Evolutionary conservation across 2,797 vertebrate species (phyloP).

Genomic region (Liparis tanakae): DNA sequence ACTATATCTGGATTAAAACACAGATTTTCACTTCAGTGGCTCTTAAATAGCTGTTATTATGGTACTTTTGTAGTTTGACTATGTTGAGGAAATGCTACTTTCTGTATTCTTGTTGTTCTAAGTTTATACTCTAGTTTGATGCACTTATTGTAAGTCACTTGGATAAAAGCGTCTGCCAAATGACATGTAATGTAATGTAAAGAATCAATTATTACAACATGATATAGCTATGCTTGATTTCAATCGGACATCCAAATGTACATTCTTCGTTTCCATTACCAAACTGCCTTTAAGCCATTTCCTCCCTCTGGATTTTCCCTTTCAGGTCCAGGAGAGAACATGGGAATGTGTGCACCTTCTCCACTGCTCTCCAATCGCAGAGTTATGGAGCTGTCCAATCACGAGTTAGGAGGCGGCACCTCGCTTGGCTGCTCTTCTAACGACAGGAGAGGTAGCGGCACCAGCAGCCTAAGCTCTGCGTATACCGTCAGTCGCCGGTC

Average conservation of each 20-base stretch:
- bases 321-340: slow-evolving; percentile 80
- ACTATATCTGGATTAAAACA: too few species aligned
- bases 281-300: slow-evolving; percentile 6
- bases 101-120: too few species aligned
- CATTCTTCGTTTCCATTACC: background rate
- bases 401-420: slow-evolving; percentile 73
- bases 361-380: slow-evolving; percentile 84
- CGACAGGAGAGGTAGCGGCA: slow-evolving; percentile 92
- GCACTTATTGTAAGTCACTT: too few species aligned
- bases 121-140: too few species aligned
- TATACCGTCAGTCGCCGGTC: slow-evolving; percentile 96
- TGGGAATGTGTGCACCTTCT: slow-evolving; percentile 81
- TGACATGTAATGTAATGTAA: too few species aligned
- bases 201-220: background rate
- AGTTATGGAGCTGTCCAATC: slow-evolving; percentile 84
- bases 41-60: too few species aligned
- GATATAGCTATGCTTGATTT: background rate
- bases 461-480: slow-evolving; percentile 94
- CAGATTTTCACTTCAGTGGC: too few species aligned
- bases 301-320: slow-evolving; percentile 23
- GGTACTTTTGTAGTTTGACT: too few species aligned
- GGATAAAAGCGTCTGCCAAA: too few species aligned
- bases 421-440: slow-evolving; percentile 66
- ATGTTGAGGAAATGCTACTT: too few species aligned
- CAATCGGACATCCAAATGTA: background rate